Base-by-base conservation (phyloP, 1,140 invertebrate species). In the Sycobia sp. region DNA sequence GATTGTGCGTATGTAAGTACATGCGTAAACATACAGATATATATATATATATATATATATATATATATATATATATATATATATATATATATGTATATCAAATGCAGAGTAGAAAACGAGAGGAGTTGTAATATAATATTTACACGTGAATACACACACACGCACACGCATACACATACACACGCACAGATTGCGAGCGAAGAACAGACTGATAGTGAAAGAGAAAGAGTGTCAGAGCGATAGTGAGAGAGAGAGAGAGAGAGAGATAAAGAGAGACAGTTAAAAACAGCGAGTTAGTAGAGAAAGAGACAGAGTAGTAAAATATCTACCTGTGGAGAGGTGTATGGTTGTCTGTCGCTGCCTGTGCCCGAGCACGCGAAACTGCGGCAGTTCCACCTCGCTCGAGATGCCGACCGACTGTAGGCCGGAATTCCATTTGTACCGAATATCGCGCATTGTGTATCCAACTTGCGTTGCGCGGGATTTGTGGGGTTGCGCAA, bases 391-490 rank as follows among this genome's bases (percentile, higher is more conserved):
- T 86, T 94, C 90, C 83, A 95, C 92, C 82, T 94, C 91, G 83
- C 88, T 89, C 85, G 91, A 90, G 86, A 95, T 92, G 81, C 91
- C 91, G 83, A 95, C 92, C 84, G 92, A 94, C 81, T 89, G 87
- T 82, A 87, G 85, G 81, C 92, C 91, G 84, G 90, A 88, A 84
- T 90, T 89, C 94, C 95, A 97, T 86, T 91, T 93, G 88, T 97
- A 97, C 82, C 91, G 89, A 86, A 97, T 97, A 89, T 97, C 95
- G 86, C 90, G 91, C 90, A 94, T 96, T 86, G 92, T 94, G 89
- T 96, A 97, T 86, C 94, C 94, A 90, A 96, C 94, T 86, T 82
- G n/a, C n/a, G n/a, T n/a, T n/a, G n/a, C n/a, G n/a, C n/a, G n/a
- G n/a, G n/a, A n/a, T n/a, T n/a, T n/a, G n/a, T n/a, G n/a, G n/a